Evolutionary conservation across 2,797 vertebrate species (phyloP).

Genomic region (Taeniopygia guttata): DNA sequence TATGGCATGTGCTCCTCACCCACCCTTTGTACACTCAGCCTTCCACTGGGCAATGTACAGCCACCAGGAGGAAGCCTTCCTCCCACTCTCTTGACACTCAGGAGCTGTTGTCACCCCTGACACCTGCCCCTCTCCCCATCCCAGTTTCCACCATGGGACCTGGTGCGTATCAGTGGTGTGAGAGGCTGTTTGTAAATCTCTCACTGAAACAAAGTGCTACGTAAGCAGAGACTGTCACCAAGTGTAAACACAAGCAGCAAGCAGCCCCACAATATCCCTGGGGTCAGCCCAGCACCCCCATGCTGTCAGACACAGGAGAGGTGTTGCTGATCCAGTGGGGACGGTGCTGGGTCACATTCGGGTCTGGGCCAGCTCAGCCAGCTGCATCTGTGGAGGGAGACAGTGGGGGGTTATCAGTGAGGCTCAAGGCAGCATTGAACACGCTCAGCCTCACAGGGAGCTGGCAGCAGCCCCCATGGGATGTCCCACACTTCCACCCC

Average conservation of each 20-base stretch:
- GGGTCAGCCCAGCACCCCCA: not conserved
- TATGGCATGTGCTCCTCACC: rapidly evolving
- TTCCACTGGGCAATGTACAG: not conserved
- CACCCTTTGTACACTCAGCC: not conserved
- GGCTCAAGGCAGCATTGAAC: not conserved
- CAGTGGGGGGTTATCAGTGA: not conserved
- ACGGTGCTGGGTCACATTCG: not conserved
- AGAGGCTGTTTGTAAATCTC: not conserved
- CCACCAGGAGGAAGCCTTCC: not conserved
- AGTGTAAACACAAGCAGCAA: not conserved
- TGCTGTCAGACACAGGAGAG: slow-evolving; percentile 40
- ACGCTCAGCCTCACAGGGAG: not conserved
- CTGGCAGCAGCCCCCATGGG: rapidly evolving
- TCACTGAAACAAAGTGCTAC: not conserved
- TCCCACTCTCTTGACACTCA: rapidly evolving
- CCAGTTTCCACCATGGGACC: rapidly evolving
- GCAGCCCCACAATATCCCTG: not conserved
- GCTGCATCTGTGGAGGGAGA: not conserved
- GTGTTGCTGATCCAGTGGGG: slow-evolving; percentile 49
- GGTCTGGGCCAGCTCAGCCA: not conserved
- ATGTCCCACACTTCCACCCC: not conserved
- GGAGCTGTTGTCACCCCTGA: not conserved
- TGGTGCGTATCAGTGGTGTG: not conserved
- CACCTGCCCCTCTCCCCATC: not conserved
- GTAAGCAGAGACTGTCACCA: not conserved